Percentiles rank a stretch among this genome's conserved stretches.
phyloP scores from a whole-genome alignment of 2,113 vertebrate species.

The Chaetorhynchus papuensis region DNA sequence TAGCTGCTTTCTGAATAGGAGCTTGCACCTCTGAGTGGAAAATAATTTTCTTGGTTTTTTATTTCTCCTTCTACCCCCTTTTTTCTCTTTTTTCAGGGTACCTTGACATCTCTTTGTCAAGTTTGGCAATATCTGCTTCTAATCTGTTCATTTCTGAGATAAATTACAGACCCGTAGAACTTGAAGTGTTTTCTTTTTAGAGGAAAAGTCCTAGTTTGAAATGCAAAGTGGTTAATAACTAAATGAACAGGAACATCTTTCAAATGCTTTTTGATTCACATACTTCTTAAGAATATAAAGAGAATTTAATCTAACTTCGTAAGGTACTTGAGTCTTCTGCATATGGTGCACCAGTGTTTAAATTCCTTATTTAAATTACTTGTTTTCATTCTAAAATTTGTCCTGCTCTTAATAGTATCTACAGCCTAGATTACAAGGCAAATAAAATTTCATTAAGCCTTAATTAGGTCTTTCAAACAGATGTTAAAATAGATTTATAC shows the following conservation, averaged over 20 bases:
- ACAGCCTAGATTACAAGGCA: not conserved
- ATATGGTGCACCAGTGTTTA: not conserved
- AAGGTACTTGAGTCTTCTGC: not conserved
- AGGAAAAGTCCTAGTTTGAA: not conserved
- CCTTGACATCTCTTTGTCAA: not conserved
- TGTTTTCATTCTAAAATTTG: not conserved
- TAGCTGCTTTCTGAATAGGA: not conserved
- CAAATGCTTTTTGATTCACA: not conserved
- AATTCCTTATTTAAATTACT: not conserved
- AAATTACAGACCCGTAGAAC: not conserved
- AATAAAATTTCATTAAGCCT: not conserved
- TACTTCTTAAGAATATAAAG: not conserved
- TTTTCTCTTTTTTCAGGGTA: not conserved
- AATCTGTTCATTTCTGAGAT: not conserved
- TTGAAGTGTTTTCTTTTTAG: not conserved
- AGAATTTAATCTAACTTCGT: not conserved
- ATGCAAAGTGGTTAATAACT: not conserved
- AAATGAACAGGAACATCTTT: not conserved
- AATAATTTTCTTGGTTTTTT: not conserved
- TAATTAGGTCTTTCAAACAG: not conserved
- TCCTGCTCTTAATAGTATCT: not conserved
- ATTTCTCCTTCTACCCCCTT: too few relatives aligned
- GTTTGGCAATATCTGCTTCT: not conserved
- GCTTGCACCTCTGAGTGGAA: not conserved
- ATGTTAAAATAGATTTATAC: not conserved